Evolutionary conservation across 2,113 vertebrate species (phyloP), one percentile per base, ranked within the genome.

Genomic region (Neodontobutis hainanensis): DNA sequence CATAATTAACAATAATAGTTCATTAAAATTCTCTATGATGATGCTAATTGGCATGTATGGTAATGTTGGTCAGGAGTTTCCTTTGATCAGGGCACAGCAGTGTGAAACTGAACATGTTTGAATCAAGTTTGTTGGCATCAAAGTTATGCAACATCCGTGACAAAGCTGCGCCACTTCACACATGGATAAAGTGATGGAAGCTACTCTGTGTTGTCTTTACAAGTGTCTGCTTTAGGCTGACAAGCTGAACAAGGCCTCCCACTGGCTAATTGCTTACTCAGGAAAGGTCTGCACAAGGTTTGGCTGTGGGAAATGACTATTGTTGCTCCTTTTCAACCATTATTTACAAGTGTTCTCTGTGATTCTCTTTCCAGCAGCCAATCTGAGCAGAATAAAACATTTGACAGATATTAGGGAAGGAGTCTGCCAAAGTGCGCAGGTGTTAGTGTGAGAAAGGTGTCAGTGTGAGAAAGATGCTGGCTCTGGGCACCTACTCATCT

Each of bases 231-330:
- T 80, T 67, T 80, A 82, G 80, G 78, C 82, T 86, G 35, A 59
- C 34, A 61, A 73, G 78, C 77, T 62, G 72, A 81, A 65, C 43
- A 61, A 65, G 76, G 61, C 81, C 79, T 85, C 85, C 87, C 70
- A 76, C 83, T 88, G 86, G 86, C 85, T 90, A 87, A 89, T 89
- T 85, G 78, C 81, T 89, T 71, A 53, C 75, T 82, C 79, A 75
- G 75, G 72, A 52, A 77, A 68, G 67, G 78, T 83, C 75, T 76
- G 80, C 70, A 78, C 49, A 50, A 67, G 71, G 65, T 71, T 67
- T 69, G 79, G 77, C 70, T 64, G 79, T 49, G 73, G 85, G 71
- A 83, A 75, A 73, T 73, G 58, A 45, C 59, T 52, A n/a, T 50
- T 51, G 62, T 74, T 73, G 66, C 60, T 71, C 72, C 71, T 64